Evolutionary conservation across 2,113 vertebrate genomes (phyloP).

Genomic region (Peucedramus taeniatus): DNA sequence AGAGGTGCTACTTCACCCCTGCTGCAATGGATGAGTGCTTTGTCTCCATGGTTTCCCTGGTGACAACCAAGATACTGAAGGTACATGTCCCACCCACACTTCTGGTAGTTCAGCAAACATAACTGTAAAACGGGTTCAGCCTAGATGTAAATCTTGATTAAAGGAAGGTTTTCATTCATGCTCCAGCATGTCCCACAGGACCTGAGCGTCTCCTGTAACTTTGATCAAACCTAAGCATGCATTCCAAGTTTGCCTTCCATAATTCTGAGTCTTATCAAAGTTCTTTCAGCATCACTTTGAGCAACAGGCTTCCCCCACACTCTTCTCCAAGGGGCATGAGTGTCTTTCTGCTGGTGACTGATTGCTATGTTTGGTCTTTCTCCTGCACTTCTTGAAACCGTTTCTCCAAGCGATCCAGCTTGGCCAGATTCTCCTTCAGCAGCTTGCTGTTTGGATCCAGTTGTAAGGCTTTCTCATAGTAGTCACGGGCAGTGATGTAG

Average conservation of each 20-base stretch:
- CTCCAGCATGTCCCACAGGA: neutral
- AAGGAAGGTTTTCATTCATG: slow-evolving; percentile 9
- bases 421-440: slow-evolving; percentile 92
- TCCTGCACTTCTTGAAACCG: slow-evolving; percentile 73
- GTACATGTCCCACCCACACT: neutral
- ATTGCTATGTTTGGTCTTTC: slow-evolving; percentile 56
- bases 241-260: neutral
- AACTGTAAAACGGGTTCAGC: neutral
- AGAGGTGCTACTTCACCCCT: neutral
- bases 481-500: slow-evolving; percentile 85
- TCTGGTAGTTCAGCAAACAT: too few species aligned
- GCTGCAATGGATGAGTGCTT: neutral
- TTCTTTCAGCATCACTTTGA: neutral
- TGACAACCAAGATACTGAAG: neutral
- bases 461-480: slow-evolving; percentile 87
- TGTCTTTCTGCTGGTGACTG: neutral
- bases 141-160: slow-evolving; percentile 1
- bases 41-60: neutral
- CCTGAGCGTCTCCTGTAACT: neutral
- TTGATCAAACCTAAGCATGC: neutral
- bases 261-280: neutral
- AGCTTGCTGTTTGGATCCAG: slow-evolving; percentile 90
- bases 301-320: neutral
- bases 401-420: slow-evolving; percentile 91
- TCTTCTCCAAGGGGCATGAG: neutral